Percentiles rank a stretch among this genome's conserved stretches.
These are phyloP conservation scores for Prionailurus viverrinus DNA, from an alignment of 2,113 vertebrate genomes.

Conservation along the genomic window DNA sequence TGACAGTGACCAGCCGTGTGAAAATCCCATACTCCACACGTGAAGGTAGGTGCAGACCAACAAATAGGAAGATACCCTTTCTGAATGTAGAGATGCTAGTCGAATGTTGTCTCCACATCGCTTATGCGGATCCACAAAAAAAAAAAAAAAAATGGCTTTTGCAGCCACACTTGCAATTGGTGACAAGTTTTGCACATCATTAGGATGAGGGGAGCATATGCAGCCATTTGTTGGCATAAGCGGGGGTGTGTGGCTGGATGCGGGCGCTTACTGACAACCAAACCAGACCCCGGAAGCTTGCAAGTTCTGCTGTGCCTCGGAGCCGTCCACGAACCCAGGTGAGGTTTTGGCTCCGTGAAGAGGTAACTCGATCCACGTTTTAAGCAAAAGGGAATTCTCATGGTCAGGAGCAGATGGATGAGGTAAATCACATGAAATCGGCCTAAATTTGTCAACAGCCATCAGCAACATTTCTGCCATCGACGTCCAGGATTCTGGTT, in stretches of 20 bases:
- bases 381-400: slow-evolving; percentile 45
- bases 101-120: neutral
- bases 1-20: neutral
- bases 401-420: slow-evolving; percentile 36
- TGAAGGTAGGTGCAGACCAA: neutral
- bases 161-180: neutral
- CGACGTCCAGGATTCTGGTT: slow-evolving; percentile 48
- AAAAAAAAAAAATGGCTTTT: neutral
- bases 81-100: neutral
- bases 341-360: neutral
- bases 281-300: neutral
- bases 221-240: neutral
- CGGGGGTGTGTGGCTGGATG: neutral
- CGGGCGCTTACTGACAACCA: neutral
- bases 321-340: slow-evolving; percentile 24
- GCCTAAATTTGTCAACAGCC: slow-evolving; percentile 46
- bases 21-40: neutral
- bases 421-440: slow-evolving; percentile 53
- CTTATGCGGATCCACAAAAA: neutral
- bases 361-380: slow-evolving; percentile 35
- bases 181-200: neutral
- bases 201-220: neutral
- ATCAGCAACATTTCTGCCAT: slow-evolving; percentile 3
- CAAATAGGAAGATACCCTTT: neutral
- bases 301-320: neutral